Conservation (phyloP, 2,113 vertebrate species). For the Bambusicola thoracicus region DNA sequence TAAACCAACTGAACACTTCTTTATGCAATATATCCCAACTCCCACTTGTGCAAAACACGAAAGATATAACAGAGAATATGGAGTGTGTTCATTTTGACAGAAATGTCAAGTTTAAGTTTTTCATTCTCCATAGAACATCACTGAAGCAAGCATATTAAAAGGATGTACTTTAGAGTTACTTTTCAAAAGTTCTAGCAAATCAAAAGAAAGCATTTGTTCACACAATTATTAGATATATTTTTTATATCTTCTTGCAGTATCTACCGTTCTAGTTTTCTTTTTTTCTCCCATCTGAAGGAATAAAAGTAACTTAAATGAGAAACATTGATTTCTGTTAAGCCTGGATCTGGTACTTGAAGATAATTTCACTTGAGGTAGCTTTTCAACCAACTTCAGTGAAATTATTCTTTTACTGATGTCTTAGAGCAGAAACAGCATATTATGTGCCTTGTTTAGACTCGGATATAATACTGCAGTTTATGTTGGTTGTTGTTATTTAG, state of each 20-base stretch:
- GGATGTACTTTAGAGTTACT: neutral
- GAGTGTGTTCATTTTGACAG: conserved; percentile 17
- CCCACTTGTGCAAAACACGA: conserved; percentile 5
- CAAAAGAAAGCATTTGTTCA: neutral
- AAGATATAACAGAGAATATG: neutral
- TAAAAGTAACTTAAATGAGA: neutral
- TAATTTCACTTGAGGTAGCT: neutral
- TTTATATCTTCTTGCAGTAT: neutral
- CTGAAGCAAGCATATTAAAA: neutral
- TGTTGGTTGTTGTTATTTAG: neutral
- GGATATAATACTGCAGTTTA: neutral
- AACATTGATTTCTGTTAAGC: neutral
- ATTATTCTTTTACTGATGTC: neutral
- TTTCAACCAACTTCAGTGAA: neutral
- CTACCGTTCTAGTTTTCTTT: neutral
- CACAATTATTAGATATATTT: neutral
- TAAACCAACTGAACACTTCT: neutral
- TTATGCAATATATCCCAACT: neutral
- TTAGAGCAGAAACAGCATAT: neutral
- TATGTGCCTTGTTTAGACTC: neutral
- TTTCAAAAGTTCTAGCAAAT: neutral
- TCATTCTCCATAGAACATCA: neutral
- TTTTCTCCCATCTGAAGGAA: neutral
- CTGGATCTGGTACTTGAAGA: neutral
- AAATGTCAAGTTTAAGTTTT: conserved; percentile 33